phyloP scores from a whole-genome alignment of 2,797 vertebrate species.

The Phaenicophaeus curvirostris region DNA sequence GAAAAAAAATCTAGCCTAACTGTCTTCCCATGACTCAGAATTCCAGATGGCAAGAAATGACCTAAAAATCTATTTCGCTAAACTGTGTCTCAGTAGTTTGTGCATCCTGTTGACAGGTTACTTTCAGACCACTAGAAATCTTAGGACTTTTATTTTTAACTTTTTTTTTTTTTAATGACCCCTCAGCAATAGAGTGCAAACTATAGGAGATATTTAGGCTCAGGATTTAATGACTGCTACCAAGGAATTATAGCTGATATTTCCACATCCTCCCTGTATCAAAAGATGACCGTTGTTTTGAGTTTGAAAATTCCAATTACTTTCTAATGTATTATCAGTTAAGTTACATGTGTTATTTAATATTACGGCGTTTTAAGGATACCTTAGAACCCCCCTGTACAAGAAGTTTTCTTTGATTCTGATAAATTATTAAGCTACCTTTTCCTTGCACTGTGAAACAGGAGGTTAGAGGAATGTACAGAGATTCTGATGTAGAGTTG shows the following conservation, averaged over 20 bases:
- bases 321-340: neutral
- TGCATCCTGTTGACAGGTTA: neutral
- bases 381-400: neutral
- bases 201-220: neutral
- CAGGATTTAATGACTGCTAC: neutral
- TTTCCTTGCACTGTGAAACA: neutral
- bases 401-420: neutral
- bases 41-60: neutral
- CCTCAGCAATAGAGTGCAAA: neutral
- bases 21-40: neutral
- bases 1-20: neutral
- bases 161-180: neutral
- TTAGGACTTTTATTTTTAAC: neutral
- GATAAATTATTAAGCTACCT: neutral
- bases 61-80: neutral
- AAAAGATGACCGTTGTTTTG: neutral
- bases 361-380: neutral
- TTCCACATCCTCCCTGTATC: neutral
- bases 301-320: neutral
- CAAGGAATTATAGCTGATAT: neutral
- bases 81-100: neutral
- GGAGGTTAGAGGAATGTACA: neutral
- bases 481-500: neutral
- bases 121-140: neutral
- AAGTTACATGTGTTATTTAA: neutral